Base-by-base conservation (phyloP, 2,888 invertebrate species). In the Leptarthrus brevirostris region DNA sequence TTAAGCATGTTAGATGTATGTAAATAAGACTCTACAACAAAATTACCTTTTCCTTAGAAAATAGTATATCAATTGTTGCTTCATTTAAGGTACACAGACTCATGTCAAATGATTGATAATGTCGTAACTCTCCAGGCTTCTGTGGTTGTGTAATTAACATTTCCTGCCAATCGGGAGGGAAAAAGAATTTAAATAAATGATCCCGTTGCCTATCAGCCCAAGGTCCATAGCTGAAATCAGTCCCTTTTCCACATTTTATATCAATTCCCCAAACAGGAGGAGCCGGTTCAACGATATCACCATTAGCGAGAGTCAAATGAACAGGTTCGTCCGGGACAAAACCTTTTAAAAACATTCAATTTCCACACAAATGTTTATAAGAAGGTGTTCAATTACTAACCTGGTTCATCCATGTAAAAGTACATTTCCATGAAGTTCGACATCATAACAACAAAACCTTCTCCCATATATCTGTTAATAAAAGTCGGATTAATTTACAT, bases 171-270 rank as follows among this genome's bases (percentile, higher is more conserved):
- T 94, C 93, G 77, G 93, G 91, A 5, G 97, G 98, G 82, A 94
- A 98, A 86, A 99, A 99, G 85, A 98, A 97, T 85, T 92, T 95
- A 86, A 95, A 98, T 34, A 99, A 87, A 84, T 95, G 92, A 82
- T 97, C 97, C 77, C 98, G 89, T 83, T 99, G 98, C 66, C 97
- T 89, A 83, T 99, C 98, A 2, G 98, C 98, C 98, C 98, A 99
- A 0, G 98, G 98, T 0, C 98, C 98, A 82, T 98, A 99, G 84
- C 97, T 97, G 80, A 99, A 95, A 82, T 97, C 95, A 0, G 89
- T 85, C 77, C 95, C 97, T 86, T 96, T 97, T 0, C 96, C 94
- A 82, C 96, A 95, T 84, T 96, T 97, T 72, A 97, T 93, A 83
- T 97, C 97, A 12, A 97, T 92, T 4, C 97, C 97, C 95, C 96